Evolutionary conservation across 2,888 invertebrate genomes (phyloP).

Genomic region (Chouioia cunea): DNA sequence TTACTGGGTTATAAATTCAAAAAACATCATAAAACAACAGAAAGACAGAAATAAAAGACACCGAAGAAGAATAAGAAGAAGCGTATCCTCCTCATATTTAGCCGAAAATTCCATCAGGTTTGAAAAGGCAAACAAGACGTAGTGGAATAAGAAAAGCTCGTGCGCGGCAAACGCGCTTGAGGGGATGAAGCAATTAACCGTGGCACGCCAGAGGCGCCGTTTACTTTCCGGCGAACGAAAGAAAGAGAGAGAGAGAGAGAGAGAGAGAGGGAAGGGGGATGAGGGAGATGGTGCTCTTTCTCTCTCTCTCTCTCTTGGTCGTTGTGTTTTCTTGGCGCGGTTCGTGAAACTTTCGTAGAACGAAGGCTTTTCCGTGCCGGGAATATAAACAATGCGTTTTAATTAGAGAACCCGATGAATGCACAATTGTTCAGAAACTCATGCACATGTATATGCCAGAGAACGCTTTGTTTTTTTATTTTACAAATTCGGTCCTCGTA

Average conservation of each 20-base stretch:
- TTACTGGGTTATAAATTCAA: no score
- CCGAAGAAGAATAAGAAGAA: no score
- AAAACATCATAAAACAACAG: no score
- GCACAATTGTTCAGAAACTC: slow-evolving; percentile 52
- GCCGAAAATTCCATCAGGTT: no score
- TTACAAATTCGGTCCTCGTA: no score
- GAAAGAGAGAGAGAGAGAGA: slow-evolving; percentile 7
- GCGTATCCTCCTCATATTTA: no score
- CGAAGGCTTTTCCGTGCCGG: slow-evolving; percentile 54
- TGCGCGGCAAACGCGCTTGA: not conserved
- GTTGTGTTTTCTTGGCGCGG: slow-evolving; percentile 6
- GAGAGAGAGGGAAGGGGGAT: not conserved
- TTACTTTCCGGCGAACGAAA: slow-evolving; percentile 28
- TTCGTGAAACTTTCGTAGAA: not conserved
- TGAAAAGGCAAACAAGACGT: no score
- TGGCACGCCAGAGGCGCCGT: slow-evolving; percentile 3
- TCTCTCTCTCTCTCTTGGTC: not conserved
- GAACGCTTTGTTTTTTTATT: no score
- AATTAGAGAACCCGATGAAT: slow-evolving; percentile 62
- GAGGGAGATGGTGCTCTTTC: not conserved
- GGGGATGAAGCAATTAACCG: slow-evolving; percentile 28
- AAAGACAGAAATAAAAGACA: no score
- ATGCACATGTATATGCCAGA: no score
- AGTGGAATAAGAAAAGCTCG: no score
- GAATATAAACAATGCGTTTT: slow-evolving; percentile 67